These are phyloP conservation scores for Panthera tigris DNA, from an alignment of 2,113 vertebrate genomes.

Conservation along the genomic window DNA sequence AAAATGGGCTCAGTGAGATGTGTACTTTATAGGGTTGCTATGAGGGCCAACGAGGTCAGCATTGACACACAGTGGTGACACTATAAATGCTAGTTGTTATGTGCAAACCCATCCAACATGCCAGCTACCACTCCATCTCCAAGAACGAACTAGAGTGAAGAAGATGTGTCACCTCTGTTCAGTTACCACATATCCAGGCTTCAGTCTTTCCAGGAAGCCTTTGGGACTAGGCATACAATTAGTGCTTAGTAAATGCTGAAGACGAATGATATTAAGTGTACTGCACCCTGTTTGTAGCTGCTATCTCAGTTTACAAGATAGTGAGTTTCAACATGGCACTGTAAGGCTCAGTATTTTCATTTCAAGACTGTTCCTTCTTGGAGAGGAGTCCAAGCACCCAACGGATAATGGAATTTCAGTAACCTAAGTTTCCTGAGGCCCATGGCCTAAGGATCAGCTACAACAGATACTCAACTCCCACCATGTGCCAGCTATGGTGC, in stretches of 20 bases:
- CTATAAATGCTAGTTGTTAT: background rate
- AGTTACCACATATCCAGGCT: background rate
- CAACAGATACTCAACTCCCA: background rate
- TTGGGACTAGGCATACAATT: background rate
- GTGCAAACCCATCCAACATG: background rate
- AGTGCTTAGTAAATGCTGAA: background rate
- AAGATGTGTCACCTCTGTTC: background rate
- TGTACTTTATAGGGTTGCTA: accelerated
- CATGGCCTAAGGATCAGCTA: background rate
- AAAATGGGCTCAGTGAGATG: background rate
- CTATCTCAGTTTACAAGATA: background rate
- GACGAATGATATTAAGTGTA: background rate
- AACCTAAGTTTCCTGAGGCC: background rate
- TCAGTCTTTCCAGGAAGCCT: background rate
- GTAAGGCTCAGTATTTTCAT: background rate
- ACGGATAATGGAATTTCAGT: background rate
- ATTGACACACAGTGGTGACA: background rate
- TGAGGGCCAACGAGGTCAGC: background rate
- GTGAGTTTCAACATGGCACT: background rate
- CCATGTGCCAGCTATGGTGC: background rate
- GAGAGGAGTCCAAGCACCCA: background rate
- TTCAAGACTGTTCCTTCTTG: background rate
- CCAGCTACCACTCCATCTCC: background rate
- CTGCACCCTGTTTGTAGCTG: background rate
- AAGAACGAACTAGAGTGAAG: background rate